Conservation (phyloP, 2,888 invertebrate species). For the Xestia ashworthii region DNA sequence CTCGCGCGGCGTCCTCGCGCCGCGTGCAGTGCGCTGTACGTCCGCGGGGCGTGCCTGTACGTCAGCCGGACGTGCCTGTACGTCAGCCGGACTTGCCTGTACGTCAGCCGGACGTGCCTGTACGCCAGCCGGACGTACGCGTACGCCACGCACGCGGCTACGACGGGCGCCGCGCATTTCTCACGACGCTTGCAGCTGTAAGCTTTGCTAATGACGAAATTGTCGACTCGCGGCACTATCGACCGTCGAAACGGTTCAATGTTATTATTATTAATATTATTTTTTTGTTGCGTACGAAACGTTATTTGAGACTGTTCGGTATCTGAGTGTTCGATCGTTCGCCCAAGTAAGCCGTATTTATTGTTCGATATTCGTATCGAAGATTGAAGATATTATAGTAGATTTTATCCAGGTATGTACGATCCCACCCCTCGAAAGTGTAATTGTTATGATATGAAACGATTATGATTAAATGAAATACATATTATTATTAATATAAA, state of each 20-base stretch:
- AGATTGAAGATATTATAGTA: constrained; percentile 75
- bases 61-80: not conserved
- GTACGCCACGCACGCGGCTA: constrained; percentile 69
- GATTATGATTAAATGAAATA: constrained; percentile 78
- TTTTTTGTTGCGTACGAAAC: constrained; percentile 89
- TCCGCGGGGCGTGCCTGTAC: not conserved
- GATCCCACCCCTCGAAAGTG: constrained; percentile 82
- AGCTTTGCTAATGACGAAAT: constrained; percentile 89
- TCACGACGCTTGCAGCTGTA: constrained; percentile 88
- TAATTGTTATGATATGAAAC: constrained; percentile 84
- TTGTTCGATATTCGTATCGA: constrained; percentile 74
- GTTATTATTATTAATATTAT: constrained; percentile 73
- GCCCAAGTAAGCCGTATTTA: constrained; percentile 85
- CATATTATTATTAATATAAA: constrained; percentile 75
- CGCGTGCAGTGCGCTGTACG: constrained; percentile 52
- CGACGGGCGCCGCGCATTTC: constrained; percentile 74
- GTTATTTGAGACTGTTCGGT: constrained; percentile 89
- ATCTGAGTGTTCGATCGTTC: constrained; percentile 86
- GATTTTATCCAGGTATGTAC: constrained; percentile 78
- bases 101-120: not conserved
- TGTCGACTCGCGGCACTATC: constrained; percentile 78
- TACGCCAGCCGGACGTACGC: constrained; percentile 11
- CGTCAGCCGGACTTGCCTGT: constrained; percentile 12
- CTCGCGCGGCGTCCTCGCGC: constrained; percentile 94
- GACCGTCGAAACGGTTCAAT: constrained; percentile 72